phyloP scores from a whole-genome alignment of 2,888 invertebrate genomes.

The Caenorhabditis doughertyi region DNA sequence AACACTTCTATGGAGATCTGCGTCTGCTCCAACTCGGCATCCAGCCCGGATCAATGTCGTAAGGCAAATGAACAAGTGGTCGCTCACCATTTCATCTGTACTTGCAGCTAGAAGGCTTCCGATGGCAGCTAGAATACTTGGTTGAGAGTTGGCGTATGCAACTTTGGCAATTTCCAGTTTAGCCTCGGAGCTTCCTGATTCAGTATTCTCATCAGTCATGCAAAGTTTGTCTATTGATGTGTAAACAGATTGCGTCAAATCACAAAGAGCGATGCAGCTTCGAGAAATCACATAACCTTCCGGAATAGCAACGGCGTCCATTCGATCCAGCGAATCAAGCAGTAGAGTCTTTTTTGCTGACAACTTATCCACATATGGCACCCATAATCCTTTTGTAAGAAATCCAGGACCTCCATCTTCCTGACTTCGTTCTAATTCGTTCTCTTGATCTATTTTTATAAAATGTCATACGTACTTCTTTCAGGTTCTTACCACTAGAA shows the following conservation, averaged over 20 bases:
- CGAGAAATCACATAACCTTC: slow-evolving; percentile 98
- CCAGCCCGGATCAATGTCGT: slow-evolving; percentile 93
- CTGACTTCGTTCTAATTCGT: slow-evolving; percentile 67
- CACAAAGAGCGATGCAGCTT: slow-evolving; percentile 64
- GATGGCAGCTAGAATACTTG: slow-evolving; percentile 59
- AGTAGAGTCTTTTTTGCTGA: slow-evolving; percentile 70
- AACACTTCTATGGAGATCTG: slow-evolving; percentile 55
- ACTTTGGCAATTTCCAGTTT: slow-evolving; percentile 54
- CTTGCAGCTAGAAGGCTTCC: slow-evolving; percentile 83
- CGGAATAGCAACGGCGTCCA: slow-evolving; percentile 94
- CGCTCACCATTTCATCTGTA: slow-evolving; percentile 93
- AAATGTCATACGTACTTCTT: background rate
- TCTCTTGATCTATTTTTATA: slow-evolving; percentile 51
- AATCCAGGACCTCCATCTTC: slow-evolving; percentile 72
- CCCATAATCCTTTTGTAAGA: slow-evolving; percentile 66
- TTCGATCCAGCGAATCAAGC: slow-evolving; percentile 95
- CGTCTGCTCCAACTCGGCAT: slow-evolving; percentile 85
- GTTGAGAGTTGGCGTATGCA: slow-evolving; percentile 57
- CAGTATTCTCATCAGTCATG: slow-evolving; percentile 52
- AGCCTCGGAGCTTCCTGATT: slow-evolving; percentile 22
- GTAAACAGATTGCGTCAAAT: slow-evolving; percentile 65
- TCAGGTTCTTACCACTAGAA: slow-evolving; percentile 50
- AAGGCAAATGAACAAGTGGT: slow-evolving; percentile 93
- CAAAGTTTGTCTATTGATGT: slow-evolving; percentile 62
- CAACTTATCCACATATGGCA: slow-evolving; percentile 70